phyloP scores from a whole-genome alignment of 2,888 invertebrate genomes.

The Pandemis cinnamomeana region DNA sequence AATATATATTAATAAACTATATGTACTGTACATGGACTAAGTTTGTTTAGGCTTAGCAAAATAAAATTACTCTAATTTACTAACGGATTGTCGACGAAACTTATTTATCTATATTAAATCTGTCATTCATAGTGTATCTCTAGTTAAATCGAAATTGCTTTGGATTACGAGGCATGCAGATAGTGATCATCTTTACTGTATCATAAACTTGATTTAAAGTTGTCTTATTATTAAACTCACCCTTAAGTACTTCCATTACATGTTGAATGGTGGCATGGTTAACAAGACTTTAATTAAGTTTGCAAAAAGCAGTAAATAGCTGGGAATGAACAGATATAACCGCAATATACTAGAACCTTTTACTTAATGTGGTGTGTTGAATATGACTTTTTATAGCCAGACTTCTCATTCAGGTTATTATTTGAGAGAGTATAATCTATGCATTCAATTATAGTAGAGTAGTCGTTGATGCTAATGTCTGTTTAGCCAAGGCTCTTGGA shows the following conservation, averaged over 20 bases:
- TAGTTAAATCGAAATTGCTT: constrained; percentile 31
- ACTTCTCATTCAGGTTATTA: too few relatives aligned
- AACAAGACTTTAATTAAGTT: constrained; percentile 1
- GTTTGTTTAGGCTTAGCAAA: neutral
- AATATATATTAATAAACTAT: too few relatives aligned
- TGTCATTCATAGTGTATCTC: constrained; percentile 30
- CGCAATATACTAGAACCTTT: neutral
- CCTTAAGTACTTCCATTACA: neutral
- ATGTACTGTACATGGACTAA: neutral
- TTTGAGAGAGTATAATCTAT: too few relatives aligned
- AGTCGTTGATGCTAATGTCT: too few relatives aligned
- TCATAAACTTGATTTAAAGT: constrained; percentile 11
- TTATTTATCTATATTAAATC: constrained; percentile 37
- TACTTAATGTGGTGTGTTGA: too few relatives aligned
- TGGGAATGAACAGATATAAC: neutral
- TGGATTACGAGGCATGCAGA: constrained; percentile 20
- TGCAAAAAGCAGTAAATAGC: neutral
- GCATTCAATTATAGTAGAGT: too few relatives aligned
- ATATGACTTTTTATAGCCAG: too few relatives aligned
- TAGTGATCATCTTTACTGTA: constrained; percentile 17
- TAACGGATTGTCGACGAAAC: constrained; percentile 25
- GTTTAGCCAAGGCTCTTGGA: too few relatives aligned
- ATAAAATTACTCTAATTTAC: constrained; percentile 9
- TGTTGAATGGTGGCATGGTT: neutral
- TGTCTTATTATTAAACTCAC: neutral